Base-by-base conservation (phyloP, 2,797 vertebrate genomes). In the Aeoliscus strigatus region DNA sequence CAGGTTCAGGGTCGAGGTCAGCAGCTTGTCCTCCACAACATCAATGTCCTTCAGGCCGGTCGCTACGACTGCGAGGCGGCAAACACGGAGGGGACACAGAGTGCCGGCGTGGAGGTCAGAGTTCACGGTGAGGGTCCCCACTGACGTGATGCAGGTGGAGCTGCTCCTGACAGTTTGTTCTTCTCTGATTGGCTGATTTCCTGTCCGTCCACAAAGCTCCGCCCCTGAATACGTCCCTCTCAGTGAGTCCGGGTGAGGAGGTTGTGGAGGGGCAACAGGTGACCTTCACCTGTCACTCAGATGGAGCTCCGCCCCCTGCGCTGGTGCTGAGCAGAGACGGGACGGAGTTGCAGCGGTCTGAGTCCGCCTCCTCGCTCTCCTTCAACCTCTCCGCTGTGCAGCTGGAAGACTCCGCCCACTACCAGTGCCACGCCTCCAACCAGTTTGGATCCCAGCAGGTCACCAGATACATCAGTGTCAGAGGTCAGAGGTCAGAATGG, bases 381-480 rank as follows among this genome's bases (percentile, higher is more conserved):
- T 77, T 91, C 45, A 87, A 47, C n/a, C 56, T 94, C 36, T 27
- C 74, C 28, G 75, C 75, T 0, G 56, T 83, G 32, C 68, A 23
- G 29, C 47, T 72, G 16, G 60, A 80, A 48, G 85, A 93, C 71
- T 80, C 88, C 18, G 90, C 88, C 10, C 44, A 51, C 55, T 96
- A 94, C 38, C 58, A 86, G 49, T 97, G 93, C 61, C 79, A 88
- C 69, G 89, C 87, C 30, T 62, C 56, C 46, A 94, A 95, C 54
- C 15, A 5, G 16, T 65, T 83, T 9, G 91, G 92, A 10, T 80
- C 51, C 38, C 54, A 90, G 3, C 66, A 10, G 46, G 71, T 60
- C 16, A 65, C 48, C 31, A 64, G 79, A 39, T 14, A 85, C 18
- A 11, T 96, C 42, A 70, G 42, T 1, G 77, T 95, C 44, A 69